Base-by-base conservation (phyloP, 2,797 vertebrate species). In the Falco peregrinus region DNA sequence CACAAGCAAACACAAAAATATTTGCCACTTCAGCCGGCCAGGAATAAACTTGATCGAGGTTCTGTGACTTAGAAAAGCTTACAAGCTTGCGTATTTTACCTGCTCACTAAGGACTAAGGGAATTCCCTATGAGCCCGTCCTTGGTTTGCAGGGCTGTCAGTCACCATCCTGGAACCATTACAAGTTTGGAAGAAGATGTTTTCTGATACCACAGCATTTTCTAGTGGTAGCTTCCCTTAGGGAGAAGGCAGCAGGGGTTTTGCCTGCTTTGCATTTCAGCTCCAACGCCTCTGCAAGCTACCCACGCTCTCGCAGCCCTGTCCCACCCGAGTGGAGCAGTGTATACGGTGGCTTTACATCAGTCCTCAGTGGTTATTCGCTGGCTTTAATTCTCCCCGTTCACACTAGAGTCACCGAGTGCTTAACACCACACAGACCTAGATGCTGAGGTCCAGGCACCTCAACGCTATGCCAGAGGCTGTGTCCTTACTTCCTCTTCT, bases 351-450 rank as follows among this genome's bases (percentile, higher is more conserved):
- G 25, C 15, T 70, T 77, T 56, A 6, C 59, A 67, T 29, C 3
- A 7, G 41, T 31, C 57, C 41, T 65, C 24, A 16, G 41, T 4
- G 29, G 26, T 78, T 29, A 41, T 13, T 39, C 10, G 41, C 6
- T 33, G 22, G 8, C 18, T 83, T 56, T 26, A 13, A 70, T 41
- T 63, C 37, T 67, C 21, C 7, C 43, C 51, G 8, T 61, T 57
- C 47, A 31, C 45, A 5, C 3, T 4, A 13, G 28, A 22, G 25
- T 53, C 54, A 53, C 22, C 0, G 13, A 35, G 16, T 4, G 11
- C 31, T 76, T 33, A 59, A 10, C 3, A 45, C 26, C 45, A 51
- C 1, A 0, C 1, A 45, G 53, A 25, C 8, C 9, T 12, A 6
- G 2, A 47, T 59, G 20, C 0, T n/a, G 28, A 63, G 15, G 8